A percentile compares a stretch with the other conserved stretches of the same genome.
Evolutionary conservation across 2,113 vertebrate species (phyloP).

Genomic region (Rhinichthys klamathensis): DNA sequence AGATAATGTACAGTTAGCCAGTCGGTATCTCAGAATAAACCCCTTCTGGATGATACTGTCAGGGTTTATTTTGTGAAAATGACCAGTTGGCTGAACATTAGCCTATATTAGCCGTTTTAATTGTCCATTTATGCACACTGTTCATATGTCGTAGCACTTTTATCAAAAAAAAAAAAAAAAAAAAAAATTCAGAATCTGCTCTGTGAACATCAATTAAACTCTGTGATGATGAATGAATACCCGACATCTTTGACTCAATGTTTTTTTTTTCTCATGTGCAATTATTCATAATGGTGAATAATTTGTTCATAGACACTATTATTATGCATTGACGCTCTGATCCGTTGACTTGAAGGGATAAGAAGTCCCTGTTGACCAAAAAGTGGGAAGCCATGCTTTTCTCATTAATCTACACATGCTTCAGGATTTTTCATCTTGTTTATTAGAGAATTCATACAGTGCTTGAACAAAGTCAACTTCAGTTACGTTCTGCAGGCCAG

Average conservation of each 20-base stretch:
- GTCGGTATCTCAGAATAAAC: not conserved
- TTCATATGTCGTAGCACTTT: not conserved
- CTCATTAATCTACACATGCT: slow-evolving; percentile 59
- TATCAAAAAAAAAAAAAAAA: too few species aligned
- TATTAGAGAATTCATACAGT: slow-evolving; percentile 55
- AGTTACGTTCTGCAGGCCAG: not conserved
- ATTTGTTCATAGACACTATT: slow-evolving; percentile 53
- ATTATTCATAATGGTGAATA: slow-evolving; percentile 61
- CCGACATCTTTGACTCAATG: slow-evolving; percentile 10
- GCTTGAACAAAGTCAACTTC: slow-evolving; percentile 34
- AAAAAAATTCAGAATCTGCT: slow-evolving; percentile 9
- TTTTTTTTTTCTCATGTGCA: slow-evolving; percentile 43
- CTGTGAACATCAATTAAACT: slow-evolving; percentile 65
- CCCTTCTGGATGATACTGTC: not conserved
- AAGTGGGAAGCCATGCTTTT: slow-evolving; percentile 36
- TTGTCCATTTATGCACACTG: not conserved
- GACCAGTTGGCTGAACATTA: not conserved
- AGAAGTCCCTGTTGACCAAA: slow-evolving; percentile 20
- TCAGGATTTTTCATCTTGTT: slow-evolving; percentile 55
- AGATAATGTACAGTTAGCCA: not conserved
- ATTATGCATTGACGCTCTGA: slow-evolving; percentile 44
- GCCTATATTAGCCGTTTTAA: not conserved
- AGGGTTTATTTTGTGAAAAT: not conserved
- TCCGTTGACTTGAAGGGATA: slow-evolving; percentile 24
- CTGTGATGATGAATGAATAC: slow-evolving; percentile 58